Percentiles rank a stretch among this genome's conserved stretches.
These are phyloP conservation scores for Drosophila parthenogenetica DNA, from an alignment of 2,888 invertebrate species.

Conservation along the genomic window DNA sequence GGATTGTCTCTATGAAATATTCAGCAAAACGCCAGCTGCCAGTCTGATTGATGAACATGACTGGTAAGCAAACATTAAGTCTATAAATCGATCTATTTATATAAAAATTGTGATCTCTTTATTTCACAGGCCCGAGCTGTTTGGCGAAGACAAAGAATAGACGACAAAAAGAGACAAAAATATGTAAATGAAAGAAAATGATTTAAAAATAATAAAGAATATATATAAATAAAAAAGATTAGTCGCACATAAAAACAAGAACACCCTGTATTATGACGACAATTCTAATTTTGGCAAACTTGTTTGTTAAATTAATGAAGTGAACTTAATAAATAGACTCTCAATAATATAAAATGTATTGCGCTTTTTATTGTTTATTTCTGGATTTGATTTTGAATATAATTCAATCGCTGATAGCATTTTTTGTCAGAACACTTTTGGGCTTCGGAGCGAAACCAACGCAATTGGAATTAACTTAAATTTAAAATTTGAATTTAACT, in stretches of 20 bases:
- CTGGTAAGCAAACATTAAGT: neutral
- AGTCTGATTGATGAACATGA: neutral
- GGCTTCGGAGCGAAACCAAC: slow-evolving; percentile 38
- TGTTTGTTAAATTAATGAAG: slow-evolving; percentile 47
- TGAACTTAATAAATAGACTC: neutral
- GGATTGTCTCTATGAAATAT: neutral
- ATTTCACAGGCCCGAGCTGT: neutral
- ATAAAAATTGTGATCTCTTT: neutral
- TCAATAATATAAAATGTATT: slow-evolving; percentile 4
- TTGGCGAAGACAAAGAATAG: neutral
- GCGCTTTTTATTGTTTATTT: slow-evolving; percentile 13
- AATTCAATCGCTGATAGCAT: slow-evolving; percentile 35
- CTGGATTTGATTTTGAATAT: slow-evolving; percentile 50
- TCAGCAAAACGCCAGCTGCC: neutral
- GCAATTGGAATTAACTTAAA: slow-evolving; percentile 1
- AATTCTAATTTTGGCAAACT: slow-evolving; percentile 59
- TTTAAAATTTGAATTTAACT: neutral
- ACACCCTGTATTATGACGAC: slow-evolving; percentile 62
- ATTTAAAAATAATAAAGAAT: neutral
- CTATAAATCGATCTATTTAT: neutral
- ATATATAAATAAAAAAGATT: neutral
- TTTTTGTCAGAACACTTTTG: slow-evolving; percentile 43
- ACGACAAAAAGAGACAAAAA: neutral
- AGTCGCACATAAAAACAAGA: neutral
- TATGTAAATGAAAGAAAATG: neutral